Conservation (phyloP, 1,140 invertebrate species). For the Aleiodes sp. region DNA sequence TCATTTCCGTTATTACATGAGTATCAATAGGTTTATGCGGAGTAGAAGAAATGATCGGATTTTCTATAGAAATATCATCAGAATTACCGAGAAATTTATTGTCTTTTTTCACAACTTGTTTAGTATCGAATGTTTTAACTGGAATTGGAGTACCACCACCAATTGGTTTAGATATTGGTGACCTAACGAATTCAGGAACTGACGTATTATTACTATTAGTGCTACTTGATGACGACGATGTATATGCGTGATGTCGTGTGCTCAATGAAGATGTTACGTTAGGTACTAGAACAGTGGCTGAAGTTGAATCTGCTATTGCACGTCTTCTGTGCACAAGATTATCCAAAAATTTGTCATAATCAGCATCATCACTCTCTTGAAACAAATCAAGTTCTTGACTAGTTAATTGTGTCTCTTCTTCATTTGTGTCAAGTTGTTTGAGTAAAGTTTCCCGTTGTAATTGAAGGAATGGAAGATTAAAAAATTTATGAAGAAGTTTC, state of each 20-base stretch:
- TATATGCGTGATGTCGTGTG: constrained; percentile 49
- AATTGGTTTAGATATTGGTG: constrained; percentile 58
- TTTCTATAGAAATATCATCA: too few relatives aligned
- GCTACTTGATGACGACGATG: too few relatives aligned
- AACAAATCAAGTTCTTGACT: constrained; percentile 84
- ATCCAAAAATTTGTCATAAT: constrained; percentile 87
- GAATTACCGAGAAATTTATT: too few relatives aligned
- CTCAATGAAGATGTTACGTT: constrained; percentile 58
- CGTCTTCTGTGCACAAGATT: constrained; percentile 77
- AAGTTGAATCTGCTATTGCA: constrained; percentile 73
- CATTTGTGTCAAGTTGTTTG: constrained; percentile 89
- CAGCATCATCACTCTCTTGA: constrained; percentile 87
- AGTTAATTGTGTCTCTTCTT: constrained; percentile 82
- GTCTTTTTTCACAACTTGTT: too few relatives aligned
- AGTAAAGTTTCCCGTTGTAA: constrained; percentile 89
- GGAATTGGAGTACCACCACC: constrained; percentile 65
- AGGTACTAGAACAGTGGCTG: constrained; percentile 54
- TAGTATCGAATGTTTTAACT: too few relatives aligned
- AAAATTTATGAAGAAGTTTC: constrained; percentile 94
- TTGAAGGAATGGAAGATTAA: constrained; percentile 94
- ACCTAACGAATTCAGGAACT: constrained; percentile 48
- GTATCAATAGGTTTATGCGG: too few relatives aligned
- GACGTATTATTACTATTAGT: too few relatives aligned
- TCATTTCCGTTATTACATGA: too few relatives aligned
- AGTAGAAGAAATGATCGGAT: too few relatives aligned